These are phyloP conservation scores for Machimus rusticus DNA, from an alignment of 2,888 invertebrate species.

Conservation along the genomic window DNA sequence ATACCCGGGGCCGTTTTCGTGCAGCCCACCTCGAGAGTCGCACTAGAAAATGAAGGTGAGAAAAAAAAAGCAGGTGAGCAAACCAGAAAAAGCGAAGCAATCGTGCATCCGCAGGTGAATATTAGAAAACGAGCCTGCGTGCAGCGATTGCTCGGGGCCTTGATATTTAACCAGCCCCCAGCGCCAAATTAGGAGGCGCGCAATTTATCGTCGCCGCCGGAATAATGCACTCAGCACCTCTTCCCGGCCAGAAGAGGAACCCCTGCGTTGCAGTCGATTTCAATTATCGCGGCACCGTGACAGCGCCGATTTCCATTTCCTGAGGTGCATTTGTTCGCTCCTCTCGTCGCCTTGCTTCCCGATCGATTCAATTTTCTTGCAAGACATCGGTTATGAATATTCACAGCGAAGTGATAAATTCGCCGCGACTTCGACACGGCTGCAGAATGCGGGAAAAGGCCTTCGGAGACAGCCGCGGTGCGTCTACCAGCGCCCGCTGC, in stretches of 20 bases:
- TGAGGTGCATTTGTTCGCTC: not conserved
- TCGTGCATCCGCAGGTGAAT: conserved; percentile 21
- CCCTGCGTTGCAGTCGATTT: not conserved
- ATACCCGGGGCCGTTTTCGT: not conserved
- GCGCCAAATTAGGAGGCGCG: conserved; percentile 5
- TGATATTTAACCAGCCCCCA: conserved; percentile 15
- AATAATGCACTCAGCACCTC: conserved; percentile 4
- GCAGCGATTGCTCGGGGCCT: conserved; percentile 5
- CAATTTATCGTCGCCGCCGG: conserved; percentile 7
- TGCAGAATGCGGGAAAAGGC: not conserved
- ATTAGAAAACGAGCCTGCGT: conserved; percentile 3
- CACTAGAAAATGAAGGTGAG: not conserved
- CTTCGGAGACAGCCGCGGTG: not conserved
- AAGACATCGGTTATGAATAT: conserved; percentile 22
- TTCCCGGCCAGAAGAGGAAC: not conserved
- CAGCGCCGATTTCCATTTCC: not conserved
- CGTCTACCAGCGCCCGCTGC: not conserved
- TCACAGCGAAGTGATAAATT: conserved; percentile 1
- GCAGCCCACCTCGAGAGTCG: not conserved
- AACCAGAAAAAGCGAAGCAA: not conserved
- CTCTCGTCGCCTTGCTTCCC: not conserved
- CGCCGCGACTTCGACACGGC: not conserved
- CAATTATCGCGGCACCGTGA: not conserved
- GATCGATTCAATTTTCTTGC: not conserved
- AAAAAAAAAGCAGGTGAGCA: not conserved